phyloP scores from a whole-genome alignment of 2,113 vertebrate species.

The Ammodytes marinus region DNA sequence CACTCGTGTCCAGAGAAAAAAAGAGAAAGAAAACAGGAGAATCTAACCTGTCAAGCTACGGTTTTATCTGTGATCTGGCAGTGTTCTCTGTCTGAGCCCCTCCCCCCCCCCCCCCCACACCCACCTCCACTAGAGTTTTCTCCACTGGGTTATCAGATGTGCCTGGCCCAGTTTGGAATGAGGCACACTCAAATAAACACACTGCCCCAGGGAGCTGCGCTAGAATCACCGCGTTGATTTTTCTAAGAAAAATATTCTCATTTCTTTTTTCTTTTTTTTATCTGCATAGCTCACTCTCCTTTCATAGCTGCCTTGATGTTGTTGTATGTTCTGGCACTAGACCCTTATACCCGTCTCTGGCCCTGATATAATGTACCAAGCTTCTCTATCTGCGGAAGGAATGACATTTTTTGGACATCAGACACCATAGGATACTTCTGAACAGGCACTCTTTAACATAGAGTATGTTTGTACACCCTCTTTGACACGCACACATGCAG shows the following conservation, averaged over 20 bases:
- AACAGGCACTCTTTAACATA: background rate
- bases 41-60: constrained; percentile 42
- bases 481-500: background rate
- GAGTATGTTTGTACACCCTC: background rate
- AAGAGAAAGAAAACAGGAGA: constrained; percentile 51
- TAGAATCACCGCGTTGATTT: constrained; percentile 53
- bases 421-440: constrained; percentile 23
- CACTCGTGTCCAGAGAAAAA: constrained; percentile 29
- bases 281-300: constrained; percentile 46
- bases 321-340: constrained; percentile 59
- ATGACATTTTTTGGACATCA: constrained; percentile 35
- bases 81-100: constrained; percentile 37
- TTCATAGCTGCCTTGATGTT: constrained; percentile 55
- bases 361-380: constrained; percentile 15
- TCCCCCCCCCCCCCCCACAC: background rate
- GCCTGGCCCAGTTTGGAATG: constrained; percentile 69
- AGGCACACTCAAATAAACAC: constrained; percentile 76
- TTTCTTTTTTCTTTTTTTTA: constrained; percentile 31
- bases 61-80: constrained; percentile 67
- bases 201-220: constrained; percentile 48
- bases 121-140: constrained; percentile 51
- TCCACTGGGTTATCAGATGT: constrained; percentile 74
- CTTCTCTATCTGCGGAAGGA: constrained; percentile 41
- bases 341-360: constrained; percentile 23
- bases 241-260: constrained; percentile 65